Evolutionary conservation across 37 sponge, comb jelly and placozoan genomes (phyloP), one percentile per base, ranked within the genome.

Genomic region (Chondrilla cf. caribensis): DNA sequence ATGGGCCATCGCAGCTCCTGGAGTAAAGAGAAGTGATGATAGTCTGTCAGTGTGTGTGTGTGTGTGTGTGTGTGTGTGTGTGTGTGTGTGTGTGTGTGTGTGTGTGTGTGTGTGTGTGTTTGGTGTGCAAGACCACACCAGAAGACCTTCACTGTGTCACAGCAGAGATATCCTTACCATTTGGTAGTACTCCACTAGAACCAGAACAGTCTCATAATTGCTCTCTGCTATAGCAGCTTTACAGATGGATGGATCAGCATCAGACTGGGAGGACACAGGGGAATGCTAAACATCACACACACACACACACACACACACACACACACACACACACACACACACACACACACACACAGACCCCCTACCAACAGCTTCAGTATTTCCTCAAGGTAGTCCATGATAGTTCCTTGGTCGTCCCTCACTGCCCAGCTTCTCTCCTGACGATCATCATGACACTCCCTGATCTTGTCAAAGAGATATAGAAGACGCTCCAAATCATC

Each of bases 351-450:
- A 72, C 76, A 31, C 11, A 58, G 28, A n/a, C 1, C 35, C 7
- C 75, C 59, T 43, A 94, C 94, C 79, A 94, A 82, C 28, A 90
- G 77, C 72, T 87, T 83, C 39, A 94, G 81, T 9, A 94, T 77
- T 78, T 94, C 94, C 40, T 86, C 86, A 7, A 94, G 84, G 57
- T 83, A 80, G 28, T 71, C 86, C 28, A 44, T 57, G 54, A 94
- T 90, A 80, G 75, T 77, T 7, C 58, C 70, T 24, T 79, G 77
- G 40, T 94, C 94, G 35, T 94, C 94, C 11, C 81, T 72, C 17
- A 94, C 79, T 9, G 94, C 91, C 94, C 94, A 94, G 57, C 89
- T 84, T 59, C 94, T 79, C 85, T 94, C 91, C 83, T 94, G 94
- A 2, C 84, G 71, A 83, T 94, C 94, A 41, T 90, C 86, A 67